These are phyloP conservation scores for Rhyacichthys aspro DNA, from an alignment of 2,797 vertebrate species.

Conservation along the genomic window DNA sequence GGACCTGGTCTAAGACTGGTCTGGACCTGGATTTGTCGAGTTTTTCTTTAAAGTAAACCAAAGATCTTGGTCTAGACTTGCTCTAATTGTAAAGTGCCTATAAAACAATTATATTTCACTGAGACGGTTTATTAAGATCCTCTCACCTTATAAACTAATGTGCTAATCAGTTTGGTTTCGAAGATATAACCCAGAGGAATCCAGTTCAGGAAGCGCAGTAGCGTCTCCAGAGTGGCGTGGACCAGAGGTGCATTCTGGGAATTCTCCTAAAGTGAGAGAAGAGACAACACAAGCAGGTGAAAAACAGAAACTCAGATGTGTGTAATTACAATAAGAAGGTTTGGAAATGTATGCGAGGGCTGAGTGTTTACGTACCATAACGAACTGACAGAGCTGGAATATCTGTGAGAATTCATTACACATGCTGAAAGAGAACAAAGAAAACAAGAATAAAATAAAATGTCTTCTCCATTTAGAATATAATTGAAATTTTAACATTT, in stretches of 20 bases:
- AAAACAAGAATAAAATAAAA: not conserved
- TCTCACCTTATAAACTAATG: constrained; percentile 94
- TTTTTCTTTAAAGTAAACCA: too few relatives aligned
- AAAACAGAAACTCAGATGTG: not conserved
- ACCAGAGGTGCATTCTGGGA: constrained; percentile 98
- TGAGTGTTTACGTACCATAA: constrained; percentile 86
- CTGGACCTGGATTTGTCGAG: too few relatives aligned
- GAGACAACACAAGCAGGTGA: constrained; percentile 24
- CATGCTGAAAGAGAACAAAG: constrained; percentile 84
- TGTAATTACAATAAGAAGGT: not conserved
- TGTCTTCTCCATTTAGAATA: too few relatives aligned
- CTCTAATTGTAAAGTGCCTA: too few relatives aligned
- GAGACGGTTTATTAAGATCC: too few relatives aligned
- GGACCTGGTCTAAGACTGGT: too few relatives aligned
- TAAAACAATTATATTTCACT: too few relatives aligned
- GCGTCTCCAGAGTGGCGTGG: constrained; percentile 95
- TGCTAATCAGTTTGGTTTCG: constrained; percentile 98
- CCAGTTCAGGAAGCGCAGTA: constrained; percentile 97
- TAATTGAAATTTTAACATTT: too few relatives aligned
- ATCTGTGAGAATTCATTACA: constrained; percentile 99
- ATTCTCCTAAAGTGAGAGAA: constrained; percentile 85
- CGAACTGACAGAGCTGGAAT: constrained; percentile 98
- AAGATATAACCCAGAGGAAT: constrained; percentile 99
- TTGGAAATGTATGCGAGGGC: not conserved
- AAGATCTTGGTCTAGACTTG: too few relatives aligned